Base-by-base conservation (phyloP, 1,140 invertebrate species). In the Zaprionus tsacasi region DNA sequence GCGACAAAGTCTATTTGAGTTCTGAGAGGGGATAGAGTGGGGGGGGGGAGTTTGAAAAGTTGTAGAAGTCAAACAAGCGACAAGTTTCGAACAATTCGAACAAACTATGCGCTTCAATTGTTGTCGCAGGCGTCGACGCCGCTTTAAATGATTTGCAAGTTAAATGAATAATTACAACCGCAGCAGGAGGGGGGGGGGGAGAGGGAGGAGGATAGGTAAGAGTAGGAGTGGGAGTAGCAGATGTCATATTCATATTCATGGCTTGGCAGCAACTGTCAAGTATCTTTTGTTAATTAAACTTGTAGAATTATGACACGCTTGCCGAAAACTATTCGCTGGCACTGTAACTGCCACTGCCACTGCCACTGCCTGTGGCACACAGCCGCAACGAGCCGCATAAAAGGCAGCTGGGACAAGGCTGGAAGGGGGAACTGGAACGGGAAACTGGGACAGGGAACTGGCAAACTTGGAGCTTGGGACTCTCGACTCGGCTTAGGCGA, bases 211-310 rank as follows among this genome's bases (percentile, higher is more conserved):
- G 54, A 7, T n/a, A n/a, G n/a, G n/a, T n/a, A 5, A 1, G n/a
- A 35, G 21, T 21, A 13, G 52, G 10, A 36, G 45, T 33, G 61
- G 71, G 80, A n/a, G n/a, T n/a, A n/a, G n/a, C n/a, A n/a, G n/a
- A n/a, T 21, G 21, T 2, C 21, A 82, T 82, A 79, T 78, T 76
- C 70, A 74, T 63, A 64, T 69, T 73, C 80, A 81, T 81, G 76
- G 70, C 78, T 54, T 61, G 81, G 65, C 82, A 85, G 81, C 65
- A 88, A 88, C 80, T 87, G 83, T 87, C 83, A 89, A 87, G 85
- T 83, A 88, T 88, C 85, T 90, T 89, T 89, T 85, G 85, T 89
- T 89, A 89, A 89, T 89, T 89, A 89, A 89, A 89, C 85, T 89
- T 89, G 81, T 89, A 79, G 81, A 90, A 90, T 89, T 89, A 89